Evolutionary conservation across 2,113 vertebrate species (phyloP).

Genomic region (Polypterus senegalus): DNA sequence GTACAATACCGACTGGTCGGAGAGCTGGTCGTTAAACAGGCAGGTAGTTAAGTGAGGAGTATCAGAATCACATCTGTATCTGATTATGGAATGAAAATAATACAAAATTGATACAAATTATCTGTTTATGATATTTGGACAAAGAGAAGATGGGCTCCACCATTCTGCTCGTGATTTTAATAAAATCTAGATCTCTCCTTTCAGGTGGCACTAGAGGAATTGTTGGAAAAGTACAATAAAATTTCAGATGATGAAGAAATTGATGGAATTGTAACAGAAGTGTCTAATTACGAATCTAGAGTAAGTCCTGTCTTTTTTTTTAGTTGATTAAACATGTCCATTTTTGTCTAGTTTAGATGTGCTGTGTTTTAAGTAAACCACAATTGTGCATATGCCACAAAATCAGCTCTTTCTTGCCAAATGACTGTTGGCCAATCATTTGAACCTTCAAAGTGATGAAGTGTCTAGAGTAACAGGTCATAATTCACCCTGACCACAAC

Average conservation of each 20-base stretch:
- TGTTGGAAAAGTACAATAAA: not conserved
- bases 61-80: not conserved
- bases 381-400: not conserved
- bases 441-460: not conserved
- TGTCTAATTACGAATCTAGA: not conserved
- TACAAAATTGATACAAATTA: no score
- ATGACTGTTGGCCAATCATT: no score
- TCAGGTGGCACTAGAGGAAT: constrained; percentile 4
- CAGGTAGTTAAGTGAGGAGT: not conserved
- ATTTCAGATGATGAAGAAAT: not conserved
- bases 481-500: no score
- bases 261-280: not conserved
- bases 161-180: no score
- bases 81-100: not conserved
- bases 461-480: no score
- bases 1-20: not conserved
- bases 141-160: no score
- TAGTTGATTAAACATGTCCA: not conserved
- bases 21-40: not conserved
- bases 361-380: constrained; percentile 1
- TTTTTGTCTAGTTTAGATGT: not conserved
- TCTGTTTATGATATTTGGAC: not conserved
- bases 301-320: not conserved
- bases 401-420: no score
- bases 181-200: not conserved